These are phyloP conservation scores for Drosophila serrata DNA, from an alignment of 1,140 invertebrate species.

Conservation along the genomic window DNA sequence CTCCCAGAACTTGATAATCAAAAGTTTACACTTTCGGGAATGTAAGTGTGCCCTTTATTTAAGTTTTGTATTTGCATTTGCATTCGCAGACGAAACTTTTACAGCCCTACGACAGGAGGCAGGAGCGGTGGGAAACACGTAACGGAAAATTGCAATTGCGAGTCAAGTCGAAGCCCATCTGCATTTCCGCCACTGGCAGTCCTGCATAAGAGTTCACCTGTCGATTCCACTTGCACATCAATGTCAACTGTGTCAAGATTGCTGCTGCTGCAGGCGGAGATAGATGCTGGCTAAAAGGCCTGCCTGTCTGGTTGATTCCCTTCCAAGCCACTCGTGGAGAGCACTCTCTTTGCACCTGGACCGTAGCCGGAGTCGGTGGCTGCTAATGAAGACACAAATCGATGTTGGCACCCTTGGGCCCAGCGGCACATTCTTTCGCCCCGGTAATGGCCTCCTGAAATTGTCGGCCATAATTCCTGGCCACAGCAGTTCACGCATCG, in stretches of 20 bases:
- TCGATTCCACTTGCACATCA: constrained; percentile 10
- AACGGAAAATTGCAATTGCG: constrained; percentile 18
- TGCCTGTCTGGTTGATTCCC: neutral
- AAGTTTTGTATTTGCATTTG: constrained; percentile 75
- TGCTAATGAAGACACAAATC: constrained; percentile 50
- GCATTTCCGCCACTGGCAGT: constrained; percentile 2
- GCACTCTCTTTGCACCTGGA: neutral
- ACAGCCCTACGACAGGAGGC: constrained; percentile 19
- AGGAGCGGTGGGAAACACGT: constrained; percentile 3
- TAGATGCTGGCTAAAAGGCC: constrained; percentile 5
- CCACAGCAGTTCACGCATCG: constrained; percentile 63
- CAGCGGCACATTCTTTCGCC: constrained; percentile 23
- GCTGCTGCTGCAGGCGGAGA: neutral
- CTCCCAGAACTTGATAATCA: constrained; percentile 59
- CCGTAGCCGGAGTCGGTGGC: neutral
- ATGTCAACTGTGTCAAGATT: neutral
- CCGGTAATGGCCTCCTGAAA: constrained; percentile 34
- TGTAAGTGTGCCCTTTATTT: constrained; percentile 67
- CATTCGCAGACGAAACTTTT: constrained; percentile 60
- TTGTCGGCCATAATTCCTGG: constrained; percentile 72
- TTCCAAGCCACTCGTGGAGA: neutral
- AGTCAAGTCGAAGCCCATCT: constrained; percentile 11
- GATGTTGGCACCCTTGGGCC: constrained; percentile 26
- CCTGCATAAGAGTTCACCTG: neutral
- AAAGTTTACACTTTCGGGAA: constrained; percentile 66